Evolutionary conservation across 2,888 invertebrate species (phyloP), one percentile per base, ranked within the genome.

Genomic region (Amphipyra tragopoginis): DNA sequence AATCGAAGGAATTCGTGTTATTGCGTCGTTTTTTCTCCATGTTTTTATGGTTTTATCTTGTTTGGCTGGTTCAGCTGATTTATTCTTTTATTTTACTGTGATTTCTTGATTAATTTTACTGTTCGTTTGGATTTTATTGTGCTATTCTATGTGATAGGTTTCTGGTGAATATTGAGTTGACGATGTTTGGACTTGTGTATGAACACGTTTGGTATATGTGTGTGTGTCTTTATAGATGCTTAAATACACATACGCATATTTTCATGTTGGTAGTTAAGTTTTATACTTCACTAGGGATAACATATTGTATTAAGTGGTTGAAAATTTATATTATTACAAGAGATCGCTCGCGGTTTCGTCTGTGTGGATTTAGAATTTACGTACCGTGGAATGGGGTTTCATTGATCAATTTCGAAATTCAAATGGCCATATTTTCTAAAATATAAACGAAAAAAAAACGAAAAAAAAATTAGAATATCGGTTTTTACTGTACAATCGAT

Each of bases 1-100:
- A 76, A 76, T 75, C 72, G 65, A 78, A 79, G 43, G 59, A 64
- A 78, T 78, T 53, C 65, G 40, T 65, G 62, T 68, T 68, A 76
- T 75, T 54, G 51, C 55, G n/a, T 51, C 60, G 64, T 64, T 62
- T 78, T 72, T 75, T 75, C 39, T 54, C 36, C 55, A 59, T 64
- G 65, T 56, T 79, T 76, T 75, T 76, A 68, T 75, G 67, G 58
- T 60, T 65, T 72, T 54, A 54, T 71, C 67, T 64, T 67, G 58
- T 67, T 79, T 65, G 50, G 47, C 60, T 42, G 58, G 56, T 56
- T 59, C 40, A 53, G 47, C 57, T 66, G 76, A 79, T 72, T 68
- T 75, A 59, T 72, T 66, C 40, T 66, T 68, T 63, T 77, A 48
- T 65, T 77, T 75, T 65, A 74, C 62, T 65, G 57, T 69, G 63